phyloP scores from a whole-genome alignment of 37 sponge, comb jelly and placozoan genomes.

The Beroe ovata region DNA sequence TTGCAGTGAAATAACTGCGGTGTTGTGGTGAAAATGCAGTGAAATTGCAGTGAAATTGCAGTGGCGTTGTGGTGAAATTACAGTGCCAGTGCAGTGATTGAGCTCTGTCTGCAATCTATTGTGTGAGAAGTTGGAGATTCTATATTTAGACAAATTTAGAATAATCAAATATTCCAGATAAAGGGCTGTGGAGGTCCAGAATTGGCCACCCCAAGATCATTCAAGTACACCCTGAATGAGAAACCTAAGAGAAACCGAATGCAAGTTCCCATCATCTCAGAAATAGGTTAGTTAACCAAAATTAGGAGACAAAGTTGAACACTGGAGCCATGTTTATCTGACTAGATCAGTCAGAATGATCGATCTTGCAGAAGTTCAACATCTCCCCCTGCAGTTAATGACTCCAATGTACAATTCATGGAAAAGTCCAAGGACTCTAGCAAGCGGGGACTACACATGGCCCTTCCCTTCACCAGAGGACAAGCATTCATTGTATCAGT shows the following conservation, averaged over 20 bases:
- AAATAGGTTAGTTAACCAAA: conserved; percentile 12
- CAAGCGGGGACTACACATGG: conserved; percentile 33
- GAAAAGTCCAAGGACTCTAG: conserved; percentile 38
- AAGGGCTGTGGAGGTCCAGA: conserved; percentile 54
- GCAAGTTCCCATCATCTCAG: conserved; percentile 59
- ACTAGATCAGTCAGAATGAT: no score
- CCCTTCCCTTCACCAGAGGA: conserved; percentile 59
- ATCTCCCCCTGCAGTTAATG: conserved; percentile 20
- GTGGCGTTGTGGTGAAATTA: no score
- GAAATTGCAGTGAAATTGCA: no score
- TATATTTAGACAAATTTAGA: no score
- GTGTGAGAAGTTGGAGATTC: no score
- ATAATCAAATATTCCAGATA: conserved; percentile 1
- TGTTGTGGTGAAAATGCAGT: no score
- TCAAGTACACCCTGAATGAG: conserved; percentile 33
- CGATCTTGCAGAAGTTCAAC: no score
- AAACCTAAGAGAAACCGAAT: conserved; percentile 50
- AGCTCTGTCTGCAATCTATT: no score
- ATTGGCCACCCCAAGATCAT: neutral
- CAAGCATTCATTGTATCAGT: conserved; percentile 65
- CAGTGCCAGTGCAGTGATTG: no score
- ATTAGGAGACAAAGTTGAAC: no score
- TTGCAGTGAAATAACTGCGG: no score
- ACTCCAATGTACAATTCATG: conserved; percentile 66
- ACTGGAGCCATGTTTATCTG: no score